Evolutionary conservation across 2,888 invertebrate species (phyloP).

Genomic region (Acleris holmiana): DNA sequence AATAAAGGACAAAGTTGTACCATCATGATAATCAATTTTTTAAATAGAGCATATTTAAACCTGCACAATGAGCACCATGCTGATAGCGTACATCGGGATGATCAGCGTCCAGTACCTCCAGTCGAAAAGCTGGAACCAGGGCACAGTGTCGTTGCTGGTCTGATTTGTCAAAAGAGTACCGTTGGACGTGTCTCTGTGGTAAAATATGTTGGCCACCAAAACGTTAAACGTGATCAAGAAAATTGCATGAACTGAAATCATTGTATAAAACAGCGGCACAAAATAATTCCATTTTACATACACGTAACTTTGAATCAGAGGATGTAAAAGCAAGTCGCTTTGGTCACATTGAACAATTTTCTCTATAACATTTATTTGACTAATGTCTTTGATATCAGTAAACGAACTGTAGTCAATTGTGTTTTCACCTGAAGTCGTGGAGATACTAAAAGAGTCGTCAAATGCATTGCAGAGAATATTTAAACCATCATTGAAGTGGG

Average conservation of each 20-base stretch:
- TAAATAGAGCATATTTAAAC: background rate
- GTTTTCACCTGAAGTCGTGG: background rate
- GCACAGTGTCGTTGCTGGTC: background rate
- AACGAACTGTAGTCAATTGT: constrained; percentile 3
- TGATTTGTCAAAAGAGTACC: background rate
- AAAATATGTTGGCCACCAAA: constrained; percentile 1
- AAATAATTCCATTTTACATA: constrained; percentile 16
- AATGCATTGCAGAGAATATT: background rate
- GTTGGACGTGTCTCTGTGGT: background rate
- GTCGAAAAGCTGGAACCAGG: background rate
- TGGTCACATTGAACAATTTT: constrained; percentile 11
- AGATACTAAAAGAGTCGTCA: background rate
- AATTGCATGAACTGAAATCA: constrained; percentile 7
- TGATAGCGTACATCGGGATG: background rate
- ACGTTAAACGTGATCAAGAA: constrained; percentile 9
- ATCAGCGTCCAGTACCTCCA: background rate
- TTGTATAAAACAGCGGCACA: background rate
- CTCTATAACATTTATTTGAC: constrained; percentile 9
- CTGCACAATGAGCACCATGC: background rate
- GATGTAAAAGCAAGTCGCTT: constrained; percentile 12
- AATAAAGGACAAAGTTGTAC: too few relatives aligned
- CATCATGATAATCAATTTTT: too few relatives aligned
- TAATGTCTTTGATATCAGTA: background rate
- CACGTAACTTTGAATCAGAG: constrained; percentile 6
- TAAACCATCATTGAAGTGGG: too few relatives aligned